Base-by-base conservation (phyloP, 2,888 invertebrate genomes). In the Melanostoma scalare region DNA sequence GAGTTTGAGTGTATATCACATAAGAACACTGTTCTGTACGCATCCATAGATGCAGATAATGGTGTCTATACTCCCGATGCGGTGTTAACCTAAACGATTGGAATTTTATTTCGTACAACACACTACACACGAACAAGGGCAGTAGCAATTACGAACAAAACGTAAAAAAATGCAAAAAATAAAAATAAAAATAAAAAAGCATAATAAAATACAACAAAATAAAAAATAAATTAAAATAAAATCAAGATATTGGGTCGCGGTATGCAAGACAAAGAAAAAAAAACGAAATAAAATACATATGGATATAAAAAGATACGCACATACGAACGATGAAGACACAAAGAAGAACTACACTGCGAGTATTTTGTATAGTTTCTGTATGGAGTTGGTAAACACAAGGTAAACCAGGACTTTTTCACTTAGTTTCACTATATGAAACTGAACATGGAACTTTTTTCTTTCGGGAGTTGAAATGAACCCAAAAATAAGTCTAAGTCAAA, bases 161-260 rank as follows among this genome's bases (percentile, higher is more conserved):
- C 20, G 30, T 44, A 60, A 46, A 48, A 73, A 65, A 53, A 60
- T 67, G 33, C 50, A 56, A 74, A 67, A 74, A 69, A 44, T 53
- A 79, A 79, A 79, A 84, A 65, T 48, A 53, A 84, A 75, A 71
- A 71, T 65, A 69, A 60, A 84, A 71, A 71, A 73, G 79, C 78
- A 78, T 58, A 73, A 63, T 73, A 53, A 10, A 33, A 65, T 42
- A 65, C 6, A 56, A 60, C 38, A 60, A 65, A 67, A 40, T 8
- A 68, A 77, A 60, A 55, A 65, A 58, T 58, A 75, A 75, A 71
- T 71, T 69, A 73, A 61, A 65, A 56, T 38, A 56, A 53, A 42
- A 42, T 67, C 55, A 55, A 84, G 74, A 79, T 79, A 84, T 79
- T 79, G 75, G 84, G 75, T 71, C 79, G 84, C 79, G 84, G 84